Conservation (phyloP, 2,797 vertebrate species). For the Eulemur coronatus region DNA sequence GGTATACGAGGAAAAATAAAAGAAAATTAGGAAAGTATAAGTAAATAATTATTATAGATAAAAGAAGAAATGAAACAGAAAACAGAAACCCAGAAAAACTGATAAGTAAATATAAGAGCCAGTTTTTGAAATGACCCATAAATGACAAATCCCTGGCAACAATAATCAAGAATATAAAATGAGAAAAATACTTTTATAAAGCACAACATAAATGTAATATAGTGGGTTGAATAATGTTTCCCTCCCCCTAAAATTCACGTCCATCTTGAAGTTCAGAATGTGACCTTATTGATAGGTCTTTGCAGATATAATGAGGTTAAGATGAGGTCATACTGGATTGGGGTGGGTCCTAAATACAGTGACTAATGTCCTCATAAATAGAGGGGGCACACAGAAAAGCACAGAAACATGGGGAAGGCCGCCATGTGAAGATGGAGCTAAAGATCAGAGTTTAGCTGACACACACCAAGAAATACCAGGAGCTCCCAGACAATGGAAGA, state of each 20-base stretch:
- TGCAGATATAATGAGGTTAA: background rate
- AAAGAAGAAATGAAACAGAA: background rate
- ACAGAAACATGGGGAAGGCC: background rate
- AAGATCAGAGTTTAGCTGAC: background rate
- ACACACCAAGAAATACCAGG: background rate
- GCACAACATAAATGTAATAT: background rate
- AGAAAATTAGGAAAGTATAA: background rate
- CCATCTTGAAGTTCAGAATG: background rate
- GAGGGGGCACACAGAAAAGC: background rate
- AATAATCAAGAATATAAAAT: background rate
- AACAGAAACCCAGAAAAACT: background rate
- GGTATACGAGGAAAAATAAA: background rate
- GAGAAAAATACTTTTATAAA: background rate
- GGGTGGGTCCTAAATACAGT: background rate
- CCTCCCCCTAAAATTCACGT: background rate
- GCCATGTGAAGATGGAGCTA: background rate
- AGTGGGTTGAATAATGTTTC: background rate
- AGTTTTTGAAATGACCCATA: background rate
- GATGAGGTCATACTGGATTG: background rate
- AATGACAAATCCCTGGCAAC: background rate
- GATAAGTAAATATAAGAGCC: background rate
- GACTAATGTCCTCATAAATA: background rate
- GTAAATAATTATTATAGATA: background rate
- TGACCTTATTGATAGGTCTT: background rate
- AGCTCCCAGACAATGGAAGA: background rate